Conservation (phyloP, 1,140 invertebrate species). For the Rhagoletis pomonella region DNA sequence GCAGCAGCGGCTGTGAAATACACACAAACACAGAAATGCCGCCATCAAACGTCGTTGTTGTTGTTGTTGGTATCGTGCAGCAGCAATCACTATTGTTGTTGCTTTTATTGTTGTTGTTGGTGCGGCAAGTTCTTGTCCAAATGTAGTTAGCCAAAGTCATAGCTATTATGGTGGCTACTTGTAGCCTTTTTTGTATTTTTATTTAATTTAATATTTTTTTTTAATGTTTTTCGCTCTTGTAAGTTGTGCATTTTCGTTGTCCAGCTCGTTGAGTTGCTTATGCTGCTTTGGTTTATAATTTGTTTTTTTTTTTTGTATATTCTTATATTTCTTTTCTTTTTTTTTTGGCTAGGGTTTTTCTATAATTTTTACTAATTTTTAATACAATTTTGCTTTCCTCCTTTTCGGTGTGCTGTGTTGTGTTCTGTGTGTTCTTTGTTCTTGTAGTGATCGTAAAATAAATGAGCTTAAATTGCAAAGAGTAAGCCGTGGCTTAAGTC, state of each 20-base stretch:
- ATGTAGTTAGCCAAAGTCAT: neutral
- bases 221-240: neutral
- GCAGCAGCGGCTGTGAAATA: neutral
- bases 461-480: constrained; percentile 1
- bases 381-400: neutral
- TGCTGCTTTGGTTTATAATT: neutral
- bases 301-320: neutral
- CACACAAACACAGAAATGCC: neutral
- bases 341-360: neutral
- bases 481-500: neutral
- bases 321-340: neutral
- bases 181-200: too few relatives aligned
- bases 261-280: neutral
- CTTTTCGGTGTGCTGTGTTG: constrained; percentile 1
- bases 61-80: neutral
- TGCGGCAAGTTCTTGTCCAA: constrained; percentile 1
- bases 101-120: constrained; percentile 1
- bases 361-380: neutral
- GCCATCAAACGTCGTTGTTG: neutral
- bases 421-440: neutral
- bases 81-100: neutral
- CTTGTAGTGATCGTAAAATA: neutral
- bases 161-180: neutral
- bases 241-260: neutral
- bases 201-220: neutral